Evolutionary conservation across 2,888 invertebrate genomes (phyloP), one percentile per base, ranked within the genome.

Genomic region (Adelognathus sp.): DNA sequence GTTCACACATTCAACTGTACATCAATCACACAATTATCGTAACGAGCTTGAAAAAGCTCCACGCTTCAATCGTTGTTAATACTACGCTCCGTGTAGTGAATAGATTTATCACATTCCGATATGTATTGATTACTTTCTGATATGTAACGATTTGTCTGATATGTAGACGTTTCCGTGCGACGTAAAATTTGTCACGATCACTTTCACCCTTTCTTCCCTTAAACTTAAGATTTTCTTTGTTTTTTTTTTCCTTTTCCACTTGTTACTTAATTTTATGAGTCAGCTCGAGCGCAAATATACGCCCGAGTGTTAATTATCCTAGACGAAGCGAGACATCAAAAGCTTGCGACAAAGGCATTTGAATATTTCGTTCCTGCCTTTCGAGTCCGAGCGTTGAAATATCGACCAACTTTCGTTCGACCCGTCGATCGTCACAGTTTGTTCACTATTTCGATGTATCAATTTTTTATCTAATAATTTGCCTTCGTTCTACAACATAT

Each of bases 21-120:
- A 46, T 63, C 16, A 58, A 14, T 76, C n/a, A 24, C 36, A 54
- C 29, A 67, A 39, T 64, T 56, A 61, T 58, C 27, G 33, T 21
- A 73, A 64, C n/a, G 56, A 27, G n/a, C 52, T 64, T 54, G 33
- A 41, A 73, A 1, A 44, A 64, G n/a, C n/a, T 33, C 67, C n/a
- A 14, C 29, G 44, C 24, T 31, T 66, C 60, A n/a, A 54, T 36
- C 31, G 67, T 39, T 33, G 39, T 44, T 60, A 64, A 70, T 41
- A 16, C 41, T 67, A 69, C 41, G 16, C 24, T 56, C 21, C 46
- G n/a, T 50, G 64, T 39, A 60, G 66, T 24, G 66, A 69, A 70
- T 70, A 64, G 39, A 58, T 73, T 72, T 79, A 79, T 79, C 79
- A 79, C 79, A 79, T 75, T 74, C 70, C 66, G 74, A 79, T 76